Evolutionary conservation across 1,140 invertebrate genomes (phyloP), one percentile per base, ranked within the genome.

Genomic region (Prorops nasuta): DNA sequence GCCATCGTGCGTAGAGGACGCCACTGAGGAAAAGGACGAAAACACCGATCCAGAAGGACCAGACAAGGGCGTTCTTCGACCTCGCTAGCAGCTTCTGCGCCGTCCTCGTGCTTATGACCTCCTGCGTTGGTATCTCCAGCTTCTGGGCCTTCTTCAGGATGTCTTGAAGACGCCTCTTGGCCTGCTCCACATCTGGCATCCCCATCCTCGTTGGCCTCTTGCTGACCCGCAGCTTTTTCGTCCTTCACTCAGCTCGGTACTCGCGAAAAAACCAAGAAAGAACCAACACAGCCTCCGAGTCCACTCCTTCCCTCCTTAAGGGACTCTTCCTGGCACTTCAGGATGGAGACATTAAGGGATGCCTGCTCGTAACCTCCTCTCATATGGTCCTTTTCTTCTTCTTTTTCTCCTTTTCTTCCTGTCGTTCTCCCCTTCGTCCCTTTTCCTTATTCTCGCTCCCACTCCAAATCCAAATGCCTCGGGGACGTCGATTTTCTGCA

Each of bases 111-210:
- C 59, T 58, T 37, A 72, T 55, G 17, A 72, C 54, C 42, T 70
- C 67, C 41, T 66, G 51, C 18, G 60, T 50, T 7, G 64, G 54
- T 39, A 72, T 44, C 34, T 70, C 67, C n/a, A 72, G 54, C 38
- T 70, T 69, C 40, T 62, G 54, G 9, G 70, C 69, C 32, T 60
- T 65, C 39, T 50, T 60, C n/a, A 72, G 50, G 39, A 72, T 71
- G 16, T 65, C 67, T 39, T 60, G 57, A 1, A 72, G 60, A 10
- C 67, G 56, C 28, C 55, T 58, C 42, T 69, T 63, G 31, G 70
- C 70, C 36, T 66, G 66, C 31, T 68, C 64, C n/a, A 70, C 63
- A 35, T 65, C 66, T 15, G 63, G 57, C 45, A 58, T 44, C 31
- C 54, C 60, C 67, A 69, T 69, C 49, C 57, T 53, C 40, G 46